Conservation (phyloP, 1,140 invertebrate species). For the Drosophila pandora region DNA sequence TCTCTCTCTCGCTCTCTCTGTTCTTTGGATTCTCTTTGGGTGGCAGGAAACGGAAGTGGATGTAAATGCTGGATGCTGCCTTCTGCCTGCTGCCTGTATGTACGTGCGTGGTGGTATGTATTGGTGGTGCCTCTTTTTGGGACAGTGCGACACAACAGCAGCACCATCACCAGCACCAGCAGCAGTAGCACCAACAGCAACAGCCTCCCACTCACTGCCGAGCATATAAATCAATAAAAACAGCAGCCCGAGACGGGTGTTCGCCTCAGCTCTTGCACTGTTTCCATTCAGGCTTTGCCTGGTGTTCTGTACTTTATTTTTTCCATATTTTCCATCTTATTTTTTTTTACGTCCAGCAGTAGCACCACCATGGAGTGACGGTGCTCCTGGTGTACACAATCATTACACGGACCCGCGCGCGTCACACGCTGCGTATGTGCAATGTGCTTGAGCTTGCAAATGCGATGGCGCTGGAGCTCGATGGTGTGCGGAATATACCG, state of each 20-base stretch:
- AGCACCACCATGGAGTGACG: constrained; percentile 20
- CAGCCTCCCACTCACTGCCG: constrained; percentile 62
- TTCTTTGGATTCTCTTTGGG: constrained; percentile 33
- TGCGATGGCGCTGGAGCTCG: constrained; percentile 49
- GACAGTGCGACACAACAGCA: constrained; percentile 56
- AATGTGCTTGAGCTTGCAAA: constrained; percentile 18
- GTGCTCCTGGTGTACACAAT: constrained; percentile 55
- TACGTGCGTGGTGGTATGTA: constrained; percentile 19
- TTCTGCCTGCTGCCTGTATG: constrained; percentile 5
- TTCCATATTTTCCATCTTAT: constrained; percentile 21
- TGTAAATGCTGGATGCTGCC: constrained; percentile 53
- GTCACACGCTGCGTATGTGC: constrained; percentile 54
- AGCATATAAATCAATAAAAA: constrained; percentile 82
- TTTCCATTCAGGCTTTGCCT: constrained; percentile 25
- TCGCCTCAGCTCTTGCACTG: constrained; percentile 44
- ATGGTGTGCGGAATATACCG: constrained; percentile 34
- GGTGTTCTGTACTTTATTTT: constrained; percentile 56
- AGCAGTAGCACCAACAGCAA: constrained; percentile 34
- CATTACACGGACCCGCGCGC: constrained; percentile 48
- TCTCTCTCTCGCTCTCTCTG: constrained; percentile 12
- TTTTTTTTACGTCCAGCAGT: constrained; percentile 25
- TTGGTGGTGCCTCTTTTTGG: constrained; percentile 61
- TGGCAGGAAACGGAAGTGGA: constrained; percentile 73
- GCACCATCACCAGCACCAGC: constrained; percentile 26
- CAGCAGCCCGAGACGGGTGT: constrained; percentile 57